Evolutionary conservation across 2,888 invertebrate species (phyloP), one percentile per base, ranked within the genome.

Genomic region (Alsophila aescularia): DNA sequence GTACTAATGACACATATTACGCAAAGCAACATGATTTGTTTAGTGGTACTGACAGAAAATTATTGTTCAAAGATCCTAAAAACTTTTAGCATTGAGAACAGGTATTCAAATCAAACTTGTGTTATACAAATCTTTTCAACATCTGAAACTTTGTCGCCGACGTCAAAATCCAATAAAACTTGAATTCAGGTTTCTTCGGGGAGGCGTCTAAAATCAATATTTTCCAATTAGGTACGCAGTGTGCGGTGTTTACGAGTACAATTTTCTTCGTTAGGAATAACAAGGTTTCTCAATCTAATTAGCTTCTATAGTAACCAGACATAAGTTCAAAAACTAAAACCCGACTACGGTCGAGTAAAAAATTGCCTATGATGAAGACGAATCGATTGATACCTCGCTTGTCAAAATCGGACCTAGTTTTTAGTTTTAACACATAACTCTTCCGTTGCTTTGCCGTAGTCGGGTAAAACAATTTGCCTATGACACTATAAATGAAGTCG

Each of bases 161-260:
- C 24, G 8, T 13, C 35, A 14, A 40, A 39, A 13, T 40, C 16
- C 32, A 44, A 45, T 52, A 41, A 1, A 24, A 44, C 15, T 45
- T 52, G 41, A 41, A 29, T 34, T 18, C 34, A 9, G 24, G 37
- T 15, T 14, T 37, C 10, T 21, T 41, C 21, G 8, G 29, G n/a
- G n/a, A n/a, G n/a, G 21, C 9, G 21, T 13, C 40, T 16, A 15
- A 47, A 36, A 42, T 47, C 35, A 42, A 53, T 42, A 37, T 41
- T 36, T 41, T 44, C 21, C 18, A 52, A 52, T 47, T 41, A 52
- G 1, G 9, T 13, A 0, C 0, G 9, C 9, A 18, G n/a, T 35
- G 2, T 35, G 15, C 16, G 8, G 7, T 21, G 14, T 40, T 40
- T 40, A 14, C n/a, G n/a, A n/a, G n/a, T n/a, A n/a, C 13, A 9